Conservation (phyloP, 2,113 vertebrate genomes). For the Mormyrus lacerda region DNA sequence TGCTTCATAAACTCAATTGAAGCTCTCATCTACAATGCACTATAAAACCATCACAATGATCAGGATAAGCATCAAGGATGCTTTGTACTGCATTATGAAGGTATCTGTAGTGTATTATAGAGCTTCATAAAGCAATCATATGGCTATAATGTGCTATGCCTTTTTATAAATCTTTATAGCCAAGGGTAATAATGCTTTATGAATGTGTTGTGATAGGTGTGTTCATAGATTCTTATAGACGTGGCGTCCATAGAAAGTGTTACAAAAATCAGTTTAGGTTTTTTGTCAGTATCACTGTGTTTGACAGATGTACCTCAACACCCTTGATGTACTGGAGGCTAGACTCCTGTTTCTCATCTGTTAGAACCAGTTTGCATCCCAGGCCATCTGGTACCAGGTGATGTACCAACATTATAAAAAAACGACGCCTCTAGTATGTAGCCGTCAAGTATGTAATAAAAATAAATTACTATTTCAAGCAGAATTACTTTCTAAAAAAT, state of each 20-base stretch:
- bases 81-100: too few species aligned
- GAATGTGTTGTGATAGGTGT: neutral
- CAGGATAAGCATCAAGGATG: too few species aligned
- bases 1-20: neutral
- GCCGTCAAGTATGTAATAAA: neutral
- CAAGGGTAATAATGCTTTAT: neutral
- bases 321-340: slow-evolving; percentile 36
- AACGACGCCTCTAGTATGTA: neutral
- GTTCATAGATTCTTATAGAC: neutral
- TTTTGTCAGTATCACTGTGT: neutral
- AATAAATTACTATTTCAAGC: neutral
- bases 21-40: neutral
- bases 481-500: neutral
- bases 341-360: slow-evolving; percentile 52
- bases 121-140: too few species aligned
- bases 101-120: too few species aligned
- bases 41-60: too few species aligned
- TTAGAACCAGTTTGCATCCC: slow-evolving; percentile 56
- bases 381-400: slow-evolving; percentile 48
- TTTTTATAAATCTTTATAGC: neutral
- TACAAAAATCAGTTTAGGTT: neutral
- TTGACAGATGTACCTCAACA: slow-evolving; percentile 47
- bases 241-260: neutral
- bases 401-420: neutral
- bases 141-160: too few species aligned